Percentiles rank a stretch among this genome's conserved stretches.
Conservation (phyloP, 2,113 vertebrate species). For the Entosphenus tridentatus region DNA sequence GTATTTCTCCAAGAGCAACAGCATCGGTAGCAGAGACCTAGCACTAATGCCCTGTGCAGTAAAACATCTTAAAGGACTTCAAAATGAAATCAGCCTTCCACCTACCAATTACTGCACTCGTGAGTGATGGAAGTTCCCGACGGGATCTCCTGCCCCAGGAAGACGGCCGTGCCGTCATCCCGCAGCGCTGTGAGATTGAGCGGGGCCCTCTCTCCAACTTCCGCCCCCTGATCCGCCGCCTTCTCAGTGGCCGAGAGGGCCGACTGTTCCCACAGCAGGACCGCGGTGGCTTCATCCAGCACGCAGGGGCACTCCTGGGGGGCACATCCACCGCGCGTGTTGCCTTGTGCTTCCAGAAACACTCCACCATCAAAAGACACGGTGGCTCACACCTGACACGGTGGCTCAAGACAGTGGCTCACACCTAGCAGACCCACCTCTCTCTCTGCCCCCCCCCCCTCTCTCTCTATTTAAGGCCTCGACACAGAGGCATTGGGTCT, state of each 20-base stretch:
- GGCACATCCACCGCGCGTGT: not conserved
- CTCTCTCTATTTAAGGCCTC: too few relatives aligned
- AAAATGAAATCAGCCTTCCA: not conserved
- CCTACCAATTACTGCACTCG: constrained; percentile 42
- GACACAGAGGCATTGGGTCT: too few relatives aligned
- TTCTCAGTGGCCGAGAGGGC: too few relatives aligned
- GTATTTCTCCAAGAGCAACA: too few relatives aligned
- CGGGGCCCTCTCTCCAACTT: constrained; percentile 1
- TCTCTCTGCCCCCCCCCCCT: not conserved
- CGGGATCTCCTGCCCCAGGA: constrained; percentile 27
- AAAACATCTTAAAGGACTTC: too few relatives aligned
- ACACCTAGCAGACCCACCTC: not conserved
- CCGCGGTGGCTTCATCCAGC: constrained; percentile 19
- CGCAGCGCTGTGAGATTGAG: constrained; percentile 9
- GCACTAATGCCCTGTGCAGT: too few relatives aligned
- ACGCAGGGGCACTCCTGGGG: constrained; percentile 46
- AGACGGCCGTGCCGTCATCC: constrained; percentile 13
- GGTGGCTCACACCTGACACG: not conserved
- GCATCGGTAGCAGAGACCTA: too few relatives aligned
- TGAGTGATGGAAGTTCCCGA: constrained; percentile 23
- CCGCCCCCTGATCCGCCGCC: too few relatives aligned
- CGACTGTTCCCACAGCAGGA: too few relatives aligned
- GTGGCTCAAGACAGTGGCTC: not conserved
- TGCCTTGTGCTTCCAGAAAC: not conserved
- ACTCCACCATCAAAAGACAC: not conserved